Evolutionary conservation across 2,113 vertebrate genomes (phyloP), one percentile per base, ranked within the genome.

Genomic region (Labeo rohita): DNA sequence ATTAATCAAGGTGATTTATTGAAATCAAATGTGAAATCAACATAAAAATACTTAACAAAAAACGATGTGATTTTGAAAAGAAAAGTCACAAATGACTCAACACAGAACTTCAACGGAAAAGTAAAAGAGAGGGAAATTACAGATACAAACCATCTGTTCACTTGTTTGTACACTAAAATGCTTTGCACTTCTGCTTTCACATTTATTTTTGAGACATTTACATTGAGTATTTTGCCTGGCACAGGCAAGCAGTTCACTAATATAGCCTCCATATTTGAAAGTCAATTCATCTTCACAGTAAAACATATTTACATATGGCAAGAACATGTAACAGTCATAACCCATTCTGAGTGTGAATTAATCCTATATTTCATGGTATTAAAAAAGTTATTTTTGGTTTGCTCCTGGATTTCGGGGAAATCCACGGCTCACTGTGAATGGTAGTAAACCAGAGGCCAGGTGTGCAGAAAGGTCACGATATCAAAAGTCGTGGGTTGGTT

Each of bases 1-100:
- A 36, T 61, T 13, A 28, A 43, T 61, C 81, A 87, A 21, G 65
- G 36, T 63, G 81, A 84, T 87, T 87, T 84, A 87, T 87, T 87
- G 52, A 79, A 73, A 73, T 76, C 0, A 54, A 50, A 8, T 45
- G 52, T 47, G 59, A 39, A 84, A 84, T 70, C 63, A 73, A 63
- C 10, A 79, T 39, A 59, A 52, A 78, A 66, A 78, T 28, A 16
- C 72, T 12, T 72, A 18, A 70, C 43, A 81, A 72, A 74, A 86
- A 15, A 34, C 45, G 39, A 54, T 77, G 74, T 36, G 23, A 23
- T 49, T 28, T 16, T 45, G 8, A 36, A 50, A 63, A 28, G 34
- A 52, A 28, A 21, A 49, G 16, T 7, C 2, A 43, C 34, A 11
- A 73, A 73, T 73, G 39, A 76, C 1, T 0, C 43, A 28, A 39